Percentiles rank a stretch among this genome's conserved stretches.
These are phyloP conservation scores for Pangasius krempfi DNA, from an alignment of 2,797 vertebrate species.

Conservation along the genomic window DNA sequence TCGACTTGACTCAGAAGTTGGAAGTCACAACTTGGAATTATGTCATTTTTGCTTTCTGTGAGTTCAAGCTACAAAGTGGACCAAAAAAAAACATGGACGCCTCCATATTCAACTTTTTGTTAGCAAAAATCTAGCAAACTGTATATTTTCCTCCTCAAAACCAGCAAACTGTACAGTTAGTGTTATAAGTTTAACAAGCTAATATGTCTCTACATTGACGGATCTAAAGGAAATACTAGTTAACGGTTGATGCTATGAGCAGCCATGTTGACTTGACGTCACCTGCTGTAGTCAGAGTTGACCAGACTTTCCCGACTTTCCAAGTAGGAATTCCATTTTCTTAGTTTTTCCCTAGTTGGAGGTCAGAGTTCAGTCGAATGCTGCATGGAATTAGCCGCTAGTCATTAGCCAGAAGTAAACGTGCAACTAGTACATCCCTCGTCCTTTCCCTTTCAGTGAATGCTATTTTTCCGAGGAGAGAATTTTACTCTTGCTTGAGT, in stretches of 20 bases:
- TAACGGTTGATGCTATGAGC: not conserved
- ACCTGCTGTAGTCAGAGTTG: not conserved
- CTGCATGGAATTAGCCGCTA: not conserved
- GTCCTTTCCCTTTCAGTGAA: not conserved
- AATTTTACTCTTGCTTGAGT: not conserved
- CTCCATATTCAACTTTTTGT: not conserved
- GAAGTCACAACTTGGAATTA: not conserved
- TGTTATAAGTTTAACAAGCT: not conserved
- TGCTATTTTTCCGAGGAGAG: not conserved
- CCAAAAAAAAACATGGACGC: too few species aligned
- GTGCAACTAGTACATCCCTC: not conserved
- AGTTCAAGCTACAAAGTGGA: not conserved
- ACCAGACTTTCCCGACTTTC: not conserved
- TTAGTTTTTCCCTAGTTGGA: not conserved
- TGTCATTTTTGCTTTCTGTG: not conserved
- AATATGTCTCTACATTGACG: not conserved
- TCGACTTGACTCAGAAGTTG: not conserved
- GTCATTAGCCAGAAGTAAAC: too few species aligned
- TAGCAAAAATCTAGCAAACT: not conserved
- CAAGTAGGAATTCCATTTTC: not conserved
- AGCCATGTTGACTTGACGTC: not conserved
- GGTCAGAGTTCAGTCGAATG: not conserved
- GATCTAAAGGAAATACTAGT: not conserved
- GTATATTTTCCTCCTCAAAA: not conserved
- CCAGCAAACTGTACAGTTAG: not conserved